Evolutionary conservation across 1,140 invertebrate genomes (phyloP), one percentile per base, ranked within the genome.

Genomic region (Polypedilum vanderplanki): DNA sequence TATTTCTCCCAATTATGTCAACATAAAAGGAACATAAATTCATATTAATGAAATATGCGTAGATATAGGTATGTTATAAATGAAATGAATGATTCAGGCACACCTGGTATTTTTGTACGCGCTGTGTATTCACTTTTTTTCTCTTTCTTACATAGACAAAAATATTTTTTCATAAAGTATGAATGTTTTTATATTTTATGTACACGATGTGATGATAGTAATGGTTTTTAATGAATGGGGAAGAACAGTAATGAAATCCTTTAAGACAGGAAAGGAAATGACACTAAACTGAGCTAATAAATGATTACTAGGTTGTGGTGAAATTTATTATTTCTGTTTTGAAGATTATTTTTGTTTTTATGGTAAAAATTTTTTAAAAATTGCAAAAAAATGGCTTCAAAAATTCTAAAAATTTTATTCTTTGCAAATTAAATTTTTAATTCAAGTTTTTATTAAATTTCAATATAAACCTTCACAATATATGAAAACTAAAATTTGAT

Each of bases 1-100:
- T 57, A 8, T 57, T n/a, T 57, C 46, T n/a, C n/a, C n/a, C 46
- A 70, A 70, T 70, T 70, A 70, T 70, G 20, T 70, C 65, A 70
- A 70, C 65, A 70, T 20, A 70, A 70, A 20, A 20, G 17, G 65
- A 57, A 20, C 65, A 70, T 70, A 70, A 70, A 70, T 70, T 70
- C 17, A 70, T 70, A 70, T 70, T 70, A 70, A 20, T 70, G 65
- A 70, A 70, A 70, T 70, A 18, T 18, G 65, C 17, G 9, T 70
- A 33, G 24, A 33, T 33, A 33, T 33, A 33, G 24, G 24, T 33
- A 33, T 33, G 24, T 33, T 33, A 33, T 33, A 33, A 33, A 33
- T 33, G 24, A 33, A 33, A 70, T 70, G 65, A 20, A 70, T 70
- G 65, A 70, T 22, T 70, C 17, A 70, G 65, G 17, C 65, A 22